Evolutionary conservation across 2,797 vertebrate species (phyloP).

Genomic region (Helicolenus hilgendorfi): DNA sequence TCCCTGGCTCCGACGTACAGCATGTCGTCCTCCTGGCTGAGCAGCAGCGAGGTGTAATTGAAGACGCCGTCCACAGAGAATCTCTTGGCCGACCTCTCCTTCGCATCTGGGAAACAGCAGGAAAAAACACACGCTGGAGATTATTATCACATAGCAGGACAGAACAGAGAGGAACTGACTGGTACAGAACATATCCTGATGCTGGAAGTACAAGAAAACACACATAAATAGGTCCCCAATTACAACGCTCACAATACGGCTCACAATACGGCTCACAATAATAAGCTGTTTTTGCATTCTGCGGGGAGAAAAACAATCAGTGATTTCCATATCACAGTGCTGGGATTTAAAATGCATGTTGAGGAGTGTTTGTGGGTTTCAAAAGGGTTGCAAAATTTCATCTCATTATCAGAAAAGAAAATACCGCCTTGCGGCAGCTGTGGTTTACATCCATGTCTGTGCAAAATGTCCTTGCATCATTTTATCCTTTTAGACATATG

Average conservation of each 20-base stretch:
- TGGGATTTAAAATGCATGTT: conserved; percentile 3
- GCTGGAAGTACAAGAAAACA: conserved; percentile 1
- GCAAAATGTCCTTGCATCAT: too few species aligned
- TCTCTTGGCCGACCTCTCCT: conserved; percentile 88
- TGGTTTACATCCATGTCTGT: neutral
- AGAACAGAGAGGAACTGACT: conserved; percentile 25
- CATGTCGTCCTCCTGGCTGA: conserved; percentile 91
- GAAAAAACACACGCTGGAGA: conserved; percentile 32
- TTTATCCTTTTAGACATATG: too few species aligned
- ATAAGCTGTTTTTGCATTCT: neutral
- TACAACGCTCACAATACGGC: neutral
- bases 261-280: neutral
- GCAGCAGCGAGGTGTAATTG: conserved; percentile 94
- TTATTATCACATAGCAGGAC: conserved; percentile 48
- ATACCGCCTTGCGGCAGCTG: too few species aligned
- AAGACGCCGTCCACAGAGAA: conserved; percentile 90
- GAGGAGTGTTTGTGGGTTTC: neutral
- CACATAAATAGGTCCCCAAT: neutral
- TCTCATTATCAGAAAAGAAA: neutral
- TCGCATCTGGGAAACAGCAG: conserved; percentile 78
- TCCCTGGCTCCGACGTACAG: conserved; percentile 95
- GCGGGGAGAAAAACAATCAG: neutral
- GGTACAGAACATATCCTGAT: conserved; percentile 29
- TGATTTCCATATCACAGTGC: neutral
- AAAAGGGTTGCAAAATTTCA: neutral